Conservation (phyloP, 1,140 invertebrate species). For the Epicauta chinensis region DNA sequence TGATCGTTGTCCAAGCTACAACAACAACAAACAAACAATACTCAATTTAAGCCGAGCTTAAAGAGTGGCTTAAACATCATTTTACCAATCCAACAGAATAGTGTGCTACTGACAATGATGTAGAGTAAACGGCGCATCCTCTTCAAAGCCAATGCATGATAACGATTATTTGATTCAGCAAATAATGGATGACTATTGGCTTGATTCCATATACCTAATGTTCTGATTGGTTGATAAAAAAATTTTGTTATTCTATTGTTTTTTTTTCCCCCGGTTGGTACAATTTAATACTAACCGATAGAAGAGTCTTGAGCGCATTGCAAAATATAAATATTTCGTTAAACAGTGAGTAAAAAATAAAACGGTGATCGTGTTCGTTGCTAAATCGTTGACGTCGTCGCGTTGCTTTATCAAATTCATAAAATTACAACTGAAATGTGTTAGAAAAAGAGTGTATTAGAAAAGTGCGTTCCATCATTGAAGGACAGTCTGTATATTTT, state of each 20-base stretch:
- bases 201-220: slow-evolving; percentile 70
- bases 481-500: background rate
- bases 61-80: slow-evolving; percentile 10
- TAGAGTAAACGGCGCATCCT: slow-evolving; percentile 69
- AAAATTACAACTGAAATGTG: slow-evolving; percentile 47
- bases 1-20: slow-evolving; percentile 58
- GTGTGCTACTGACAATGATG: slow-evolving; percentile 55
- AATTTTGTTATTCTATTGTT: background rate
- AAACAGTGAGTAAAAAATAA: slow-evolving; percentile 72
- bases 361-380: slow-evolving; percentile 73
- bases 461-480: no score
- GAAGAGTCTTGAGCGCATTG: slow-evolving; percentile 63
- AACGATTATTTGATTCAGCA: slow-evolving; percentile 69
- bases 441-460: background rate
- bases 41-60: no score
- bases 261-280: no score
- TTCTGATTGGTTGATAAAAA: slow-evolving; percentile 42
- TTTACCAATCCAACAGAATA: slow-evolving; percentile 53
- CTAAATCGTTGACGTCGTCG: slow-evolving; percentile 72
- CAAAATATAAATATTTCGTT: slow-evolving; percentile 68
- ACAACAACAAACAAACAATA: slow-evolving; percentile 4
- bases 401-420: slow-evolving; percentile 63
- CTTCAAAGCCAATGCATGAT: slow-evolving; percentile 65
- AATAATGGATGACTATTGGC: slow-evolving; percentile 76
- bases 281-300: slow-evolving; percentile 50